phyloP scores from a whole-genome alignment of 2,113 vertebrate genomes.

The Urocolius indicus region DNA sequence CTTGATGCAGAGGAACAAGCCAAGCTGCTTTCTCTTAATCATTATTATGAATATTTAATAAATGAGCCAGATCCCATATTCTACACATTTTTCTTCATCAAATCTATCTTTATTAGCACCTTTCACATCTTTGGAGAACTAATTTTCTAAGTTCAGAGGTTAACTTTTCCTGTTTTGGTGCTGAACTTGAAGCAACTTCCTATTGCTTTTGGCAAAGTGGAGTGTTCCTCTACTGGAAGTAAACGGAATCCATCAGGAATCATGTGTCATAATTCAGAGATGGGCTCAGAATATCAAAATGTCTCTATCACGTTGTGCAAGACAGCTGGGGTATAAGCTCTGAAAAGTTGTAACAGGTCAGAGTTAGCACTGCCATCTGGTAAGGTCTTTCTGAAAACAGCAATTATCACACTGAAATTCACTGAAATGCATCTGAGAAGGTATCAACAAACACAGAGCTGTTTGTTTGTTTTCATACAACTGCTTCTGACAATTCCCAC shows the following conservation, averaged over 20 bases:
- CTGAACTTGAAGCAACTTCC: slow-evolving; percentile 18
- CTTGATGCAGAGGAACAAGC: background rate
- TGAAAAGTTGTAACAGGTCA: background rate
- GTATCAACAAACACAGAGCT: background rate
- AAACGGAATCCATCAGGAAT: background rate
- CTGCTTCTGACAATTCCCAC: background rate
- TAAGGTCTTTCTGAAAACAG: background rate
- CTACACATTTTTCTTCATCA: slow-evolving; percentile 15
- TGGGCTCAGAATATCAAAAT: background rate
- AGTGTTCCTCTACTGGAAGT: slow-evolving; percentile 2
- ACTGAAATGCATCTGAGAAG: background rate
- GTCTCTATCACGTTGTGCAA: background rate
- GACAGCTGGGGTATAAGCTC: background rate
- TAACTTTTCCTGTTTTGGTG: slow-evolving; percentile 46
- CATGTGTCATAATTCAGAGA: background rate
- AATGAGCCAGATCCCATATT: background rate
- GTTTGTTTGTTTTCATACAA: background rate
- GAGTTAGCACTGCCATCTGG: background rate
- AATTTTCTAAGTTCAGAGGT: slow-evolving; percentile 52
- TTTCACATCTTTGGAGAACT: slow-evolving; percentile 14
- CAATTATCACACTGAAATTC: background rate
- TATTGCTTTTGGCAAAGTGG: slow-evolving; percentile 9
- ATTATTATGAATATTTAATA: slow-evolving; percentile 46
- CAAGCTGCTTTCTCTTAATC: background rate
- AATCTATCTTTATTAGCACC: slow-evolving; percentile 39